Evolutionary conservation across 2,888 invertebrate genomes (phyloP).

Genomic region (Catocala fraxini): DNA sequence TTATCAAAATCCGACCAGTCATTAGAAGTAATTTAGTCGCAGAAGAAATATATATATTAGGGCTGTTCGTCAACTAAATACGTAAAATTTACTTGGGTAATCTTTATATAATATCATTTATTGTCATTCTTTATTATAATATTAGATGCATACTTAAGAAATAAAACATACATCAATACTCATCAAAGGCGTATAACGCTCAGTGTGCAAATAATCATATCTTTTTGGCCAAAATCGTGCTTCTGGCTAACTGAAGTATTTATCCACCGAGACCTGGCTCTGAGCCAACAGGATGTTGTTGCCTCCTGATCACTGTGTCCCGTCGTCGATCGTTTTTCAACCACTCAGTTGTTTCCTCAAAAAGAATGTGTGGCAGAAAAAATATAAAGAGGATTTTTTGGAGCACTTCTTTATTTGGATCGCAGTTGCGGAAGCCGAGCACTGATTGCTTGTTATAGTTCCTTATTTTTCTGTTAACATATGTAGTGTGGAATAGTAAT

Average conservation of each 20-base stretch:
- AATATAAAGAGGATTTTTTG: conserved; percentile 24
- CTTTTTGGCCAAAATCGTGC: conserved; percentile 16
- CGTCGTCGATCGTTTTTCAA: conserved; percentile 66
- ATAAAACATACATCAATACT: neutral
- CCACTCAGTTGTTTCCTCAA: conserved; percentile 48
- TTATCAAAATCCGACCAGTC: too few relatives aligned
- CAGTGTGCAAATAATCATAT: conserved; percentile 17
- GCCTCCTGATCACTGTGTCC: conserved; percentile 63
- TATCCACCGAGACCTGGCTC: conserved; percentile 61
- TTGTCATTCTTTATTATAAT: too few relatives aligned
- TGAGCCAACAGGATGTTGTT: conserved; percentile 75
- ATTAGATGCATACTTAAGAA: too few relatives aligned
- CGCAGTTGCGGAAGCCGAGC: neutral
- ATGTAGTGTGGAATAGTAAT: too few relatives aligned
- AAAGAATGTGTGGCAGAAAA: conserved; percentile 36
- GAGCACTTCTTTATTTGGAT: conserved; percentile 9
- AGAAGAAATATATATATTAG: too few relatives aligned
- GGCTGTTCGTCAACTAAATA: too few relatives aligned
- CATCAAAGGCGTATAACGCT: neutral
- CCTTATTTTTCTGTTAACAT: neutral
- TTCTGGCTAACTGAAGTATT: conserved; percentile 35
- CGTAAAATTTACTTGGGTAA: too few relatives aligned
- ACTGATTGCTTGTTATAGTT: conserved; percentile 24
- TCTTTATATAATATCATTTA: too few relatives aligned
- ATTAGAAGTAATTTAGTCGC: too few relatives aligned